Base-by-base conservation (phyloP, 1,140 invertebrate species). In the Saccostrea glomerata region DNA sequence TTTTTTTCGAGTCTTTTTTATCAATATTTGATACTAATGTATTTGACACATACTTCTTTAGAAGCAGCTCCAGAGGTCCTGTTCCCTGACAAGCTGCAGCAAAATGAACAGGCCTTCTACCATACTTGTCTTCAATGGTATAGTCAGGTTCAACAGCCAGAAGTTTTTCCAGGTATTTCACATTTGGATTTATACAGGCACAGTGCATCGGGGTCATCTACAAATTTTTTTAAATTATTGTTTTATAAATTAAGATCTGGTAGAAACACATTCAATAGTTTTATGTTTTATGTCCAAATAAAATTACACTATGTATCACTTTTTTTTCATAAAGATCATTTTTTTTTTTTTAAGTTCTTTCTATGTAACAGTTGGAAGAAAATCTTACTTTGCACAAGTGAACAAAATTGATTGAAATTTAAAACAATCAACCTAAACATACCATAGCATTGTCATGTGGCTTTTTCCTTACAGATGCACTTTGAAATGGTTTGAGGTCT, bases 161-260 rank as follows among this genome's bases (percentile, higher is more conserved):
- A 20, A 96, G 91, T 13, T 92, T 88, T 6, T 93, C 92, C 23
- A 96, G 88, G 86, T 95, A 95, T 66, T 95, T 94, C 1, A 94
- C 92, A 92, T 96, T 96, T 15, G 96, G 96, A 91, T 96, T 96
- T 87, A 96, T 96, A 20, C 95, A 95, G 36, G 96, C 96, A 92
- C 95, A 96, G 91, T 96, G 96, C 5, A 96, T 87, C 9, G 96
- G 96, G 23, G 96, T 96, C 17, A 96, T 94, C 93, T 95, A 87
- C 25, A 89, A 90, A 40, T 6, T 11, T 70, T 20, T 7, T 47
- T 47, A 47, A 3, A 36, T 36, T 36, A 36, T 47, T 47, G 9
- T 47, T 47, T 1, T 47, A 47, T 6, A 6, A 47, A 7, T 47
- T 47, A 3, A 7, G 47, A 47, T 7, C 47, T 47, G 6, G 1